Percentiles rank a stretch among this genome's conserved stretches.
Conservation (phyloP, 53 echinoderm and acorn worm species). For the Echinometra lucunter region DNA sequence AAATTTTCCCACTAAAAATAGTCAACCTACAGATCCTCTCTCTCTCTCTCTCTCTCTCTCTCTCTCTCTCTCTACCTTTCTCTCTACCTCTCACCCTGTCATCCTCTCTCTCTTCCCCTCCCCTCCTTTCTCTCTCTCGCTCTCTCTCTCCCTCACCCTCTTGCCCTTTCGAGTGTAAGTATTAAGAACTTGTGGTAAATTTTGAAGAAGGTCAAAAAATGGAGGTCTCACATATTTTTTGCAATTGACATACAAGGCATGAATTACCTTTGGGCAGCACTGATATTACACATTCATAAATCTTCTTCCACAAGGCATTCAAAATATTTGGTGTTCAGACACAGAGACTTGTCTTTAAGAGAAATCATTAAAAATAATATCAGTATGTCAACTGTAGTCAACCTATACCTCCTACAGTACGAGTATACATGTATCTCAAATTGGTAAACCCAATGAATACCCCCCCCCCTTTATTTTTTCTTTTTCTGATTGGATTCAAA, state of each 20-base stretch:
- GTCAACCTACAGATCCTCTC: not conserved
- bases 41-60: not conserved
- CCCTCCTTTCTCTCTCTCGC: too few relatives aligned
- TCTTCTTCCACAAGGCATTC: not conserved
- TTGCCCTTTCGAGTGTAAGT: not conserved
- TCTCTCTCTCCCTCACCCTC: not conserved
- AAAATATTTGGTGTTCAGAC: not conserved
- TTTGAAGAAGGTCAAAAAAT: not conserved
- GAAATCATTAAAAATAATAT: not conserved
- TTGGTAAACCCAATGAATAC: too few relatives aligned
- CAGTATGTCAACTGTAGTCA: too few relatives aligned
- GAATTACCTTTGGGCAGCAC: not conserved
- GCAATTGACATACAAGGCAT: not conserved
- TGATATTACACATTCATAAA: not conserved
- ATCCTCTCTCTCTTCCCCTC: too few relatives aligned
- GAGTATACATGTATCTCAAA: too few relatives aligned
- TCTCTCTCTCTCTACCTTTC: not conserved
- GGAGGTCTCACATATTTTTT: not conserved
- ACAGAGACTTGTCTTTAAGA: not conserved
- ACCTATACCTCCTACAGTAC: too few relatives aligned
- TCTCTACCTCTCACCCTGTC: too few relatives aligned
- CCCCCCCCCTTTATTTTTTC: too few relatives aligned
- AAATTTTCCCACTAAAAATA: slow-evolving; percentile 6
- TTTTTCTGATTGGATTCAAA: too few relatives aligned
- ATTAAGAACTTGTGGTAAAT: not conserved